These are phyloP conservation scores for Baryphthengus martii DNA, from an alignment of 2,113 vertebrate genomes.

Conservation along the genomic window DNA sequence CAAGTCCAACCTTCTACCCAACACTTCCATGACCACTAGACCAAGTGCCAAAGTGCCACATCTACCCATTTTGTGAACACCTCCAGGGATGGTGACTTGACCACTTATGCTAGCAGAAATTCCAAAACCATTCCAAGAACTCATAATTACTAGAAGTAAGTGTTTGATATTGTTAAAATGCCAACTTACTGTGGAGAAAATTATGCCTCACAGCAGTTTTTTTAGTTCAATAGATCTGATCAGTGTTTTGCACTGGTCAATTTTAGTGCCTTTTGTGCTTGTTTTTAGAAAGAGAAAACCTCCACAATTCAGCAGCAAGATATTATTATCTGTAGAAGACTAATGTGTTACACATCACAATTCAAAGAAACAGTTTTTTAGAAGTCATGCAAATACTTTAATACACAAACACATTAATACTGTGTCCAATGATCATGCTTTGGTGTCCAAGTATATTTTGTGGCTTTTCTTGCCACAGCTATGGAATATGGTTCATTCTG, in stretches of 20 bases:
- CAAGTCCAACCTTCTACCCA: too few relatives aligned
- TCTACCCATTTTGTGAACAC: too few relatives aligned
- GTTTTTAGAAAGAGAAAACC: background rate
- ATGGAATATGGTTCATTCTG: accelerated
- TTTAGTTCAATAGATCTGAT: background rate
- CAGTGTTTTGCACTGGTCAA: background rate
- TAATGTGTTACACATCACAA: background rate
- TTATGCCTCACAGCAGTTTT: background rate
- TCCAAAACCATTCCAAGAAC: background rate
- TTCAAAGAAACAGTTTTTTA: background rate
- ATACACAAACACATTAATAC: background rate
- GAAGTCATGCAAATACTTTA: background rate
- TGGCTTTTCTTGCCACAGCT: background rate
- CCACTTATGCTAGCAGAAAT: background rate
- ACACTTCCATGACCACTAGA: too few relatives aligned
- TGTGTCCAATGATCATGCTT: accelerated
- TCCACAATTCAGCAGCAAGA: background rate
- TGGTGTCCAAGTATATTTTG: background rate
- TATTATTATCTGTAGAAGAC: background rate
- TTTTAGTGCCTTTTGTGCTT: background rate
- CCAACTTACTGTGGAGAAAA: background rate
- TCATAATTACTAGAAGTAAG: background rate
- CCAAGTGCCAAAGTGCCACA: too few relatives aligned
- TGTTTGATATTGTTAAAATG: background rate
- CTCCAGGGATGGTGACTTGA: too few relatives aligned